phyloP scores from a whole-genome alignment of 35 echinoderm and acorn worm species.

The Heliocidaris erythrogramma region DNA sequence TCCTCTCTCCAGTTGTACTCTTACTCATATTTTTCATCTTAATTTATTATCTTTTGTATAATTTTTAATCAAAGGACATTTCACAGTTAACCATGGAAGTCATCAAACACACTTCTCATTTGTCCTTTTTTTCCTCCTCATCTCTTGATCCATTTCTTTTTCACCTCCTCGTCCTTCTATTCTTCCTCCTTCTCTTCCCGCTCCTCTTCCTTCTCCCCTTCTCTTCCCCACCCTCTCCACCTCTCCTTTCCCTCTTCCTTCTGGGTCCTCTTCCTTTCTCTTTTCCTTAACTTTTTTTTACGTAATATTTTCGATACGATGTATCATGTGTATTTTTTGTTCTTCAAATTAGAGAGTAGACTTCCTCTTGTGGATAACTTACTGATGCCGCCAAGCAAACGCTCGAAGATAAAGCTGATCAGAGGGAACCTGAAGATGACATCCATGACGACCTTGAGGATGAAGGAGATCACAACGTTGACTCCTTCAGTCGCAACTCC shows the following conservation, averaged over 20 bases:
- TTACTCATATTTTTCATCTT: too few relatives aligned
- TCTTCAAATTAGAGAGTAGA: slow-evolving; percentile 44
- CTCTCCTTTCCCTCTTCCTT: background rate
- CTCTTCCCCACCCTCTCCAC: background rate
- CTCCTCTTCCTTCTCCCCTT: background rate
- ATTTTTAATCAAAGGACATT: too few relatives aligned
- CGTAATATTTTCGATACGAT: too few relatives aligned
- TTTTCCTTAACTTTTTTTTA: background rate
- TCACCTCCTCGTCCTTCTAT: background rate
- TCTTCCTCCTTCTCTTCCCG: background rate
- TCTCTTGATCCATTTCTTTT: too few relatives aligned
- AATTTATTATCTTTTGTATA: too few relatives aligned
- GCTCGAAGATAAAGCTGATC: background rate
- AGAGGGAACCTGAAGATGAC: slow-evolving; percentile 38
- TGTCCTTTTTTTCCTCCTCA: too few relatives aligned
- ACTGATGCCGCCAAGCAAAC: slow-evolving; percentile 44
- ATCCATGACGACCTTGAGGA: background rate
- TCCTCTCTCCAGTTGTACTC: too few relatives aligned
- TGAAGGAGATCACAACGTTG: background rate
- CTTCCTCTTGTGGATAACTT: slow-evolving; percentile 61
- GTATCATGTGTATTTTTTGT: background rate
- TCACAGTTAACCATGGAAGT: too few relatives aligned
- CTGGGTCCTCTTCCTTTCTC: background rate
- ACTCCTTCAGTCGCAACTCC: background rate
- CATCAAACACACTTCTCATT: too few relatives aligned